These are phyloP conservation scores for Polietes domitor DNA, from an alignment of 2,888 invertebrate genomes.

Conservation along the genomic window DNA sequence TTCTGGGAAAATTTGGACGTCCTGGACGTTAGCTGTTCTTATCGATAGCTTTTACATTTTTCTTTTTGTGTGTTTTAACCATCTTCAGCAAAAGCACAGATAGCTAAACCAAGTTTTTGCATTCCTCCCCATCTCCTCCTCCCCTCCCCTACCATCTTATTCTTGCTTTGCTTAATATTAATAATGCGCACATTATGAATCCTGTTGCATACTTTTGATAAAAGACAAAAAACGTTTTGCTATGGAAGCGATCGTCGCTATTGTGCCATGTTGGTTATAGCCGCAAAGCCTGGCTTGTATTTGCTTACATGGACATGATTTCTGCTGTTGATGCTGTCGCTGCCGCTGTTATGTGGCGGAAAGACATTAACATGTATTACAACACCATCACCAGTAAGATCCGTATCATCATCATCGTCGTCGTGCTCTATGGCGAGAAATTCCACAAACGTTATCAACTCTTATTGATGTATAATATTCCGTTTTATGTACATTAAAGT, in stretches of 20 bases:
- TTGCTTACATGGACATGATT: background rate
- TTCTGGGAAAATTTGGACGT: too few relatives aligned
- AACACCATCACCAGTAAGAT: constrained; percentile 6
- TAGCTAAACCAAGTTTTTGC: too few relatives aligned
- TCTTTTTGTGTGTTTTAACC: too few relatives aligned
- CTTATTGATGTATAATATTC: background rate
- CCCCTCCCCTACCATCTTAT: too few relatives aligned
- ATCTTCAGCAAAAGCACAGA: too few relatives aligned
- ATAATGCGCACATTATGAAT: constrained; percentile 31
- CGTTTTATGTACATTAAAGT: too few relatives aligned
- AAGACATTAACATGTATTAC: constrained; percentile 23
- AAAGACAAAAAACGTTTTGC: background rate
- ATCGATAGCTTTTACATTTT: too few relatives aligned
- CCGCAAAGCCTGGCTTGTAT: constrained; percentile 2
- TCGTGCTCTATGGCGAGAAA: too few relatives aligned
- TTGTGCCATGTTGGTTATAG: background rate
- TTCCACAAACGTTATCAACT: too few relatives aligned
- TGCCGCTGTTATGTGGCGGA: background rate
- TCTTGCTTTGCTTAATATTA: background rate
- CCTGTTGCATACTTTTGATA: constrained; percentile 28
- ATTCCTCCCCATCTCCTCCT: too few relatives aligned
- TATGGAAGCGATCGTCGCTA: background rate
- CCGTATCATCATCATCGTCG: background rate
- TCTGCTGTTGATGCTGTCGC: background rate
- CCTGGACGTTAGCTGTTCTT: too few relatives aligned